These are phyloP conservation scores for Scaptomyza graminum DNA, from an alignment of 1,140 invertebrate species.

Conservation along the genomic window DNA sequence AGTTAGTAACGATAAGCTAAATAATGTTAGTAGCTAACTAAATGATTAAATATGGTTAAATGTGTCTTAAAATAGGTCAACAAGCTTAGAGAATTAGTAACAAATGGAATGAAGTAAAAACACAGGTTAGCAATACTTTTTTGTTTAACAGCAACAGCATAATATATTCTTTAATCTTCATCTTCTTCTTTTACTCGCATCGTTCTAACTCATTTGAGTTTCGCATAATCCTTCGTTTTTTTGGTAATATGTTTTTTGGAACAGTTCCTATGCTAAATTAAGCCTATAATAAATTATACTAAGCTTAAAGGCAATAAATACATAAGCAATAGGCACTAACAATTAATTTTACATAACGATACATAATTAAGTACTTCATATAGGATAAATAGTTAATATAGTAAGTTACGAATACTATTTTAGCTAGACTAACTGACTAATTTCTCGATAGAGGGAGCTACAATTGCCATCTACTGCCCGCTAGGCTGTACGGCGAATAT, in stretches of 20 bases:
- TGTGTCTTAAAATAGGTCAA: conserved; percentile 61
- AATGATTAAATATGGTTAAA: not conserved
- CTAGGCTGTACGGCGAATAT: conserved; percentile 81
- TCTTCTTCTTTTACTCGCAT: conserved; percentile 32
- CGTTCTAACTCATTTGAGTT: conserved; percentile 10
- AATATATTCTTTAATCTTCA: conserved; percentile 61
- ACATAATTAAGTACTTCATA: conserved; percentile 37
- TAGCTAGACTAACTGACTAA: conserved; percentile 34
- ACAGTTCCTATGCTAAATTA: conserved; percentile 56
- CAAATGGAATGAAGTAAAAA: conserved; percentile 61
- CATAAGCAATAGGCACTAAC: conserved; percentile 70
- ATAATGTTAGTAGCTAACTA: not conserved
- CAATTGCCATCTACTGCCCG: conserved; percentile 83
- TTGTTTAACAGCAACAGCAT: conserved; percentile 78
- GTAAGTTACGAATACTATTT: conserved; percentile 41
- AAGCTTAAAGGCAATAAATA: conserved; percentile 77
- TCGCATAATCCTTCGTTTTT: not conserved
- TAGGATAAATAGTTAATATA: conserved; percentile 20
- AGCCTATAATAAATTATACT: conserved; percentile 68
- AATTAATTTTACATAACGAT: conserved; percentile 51
- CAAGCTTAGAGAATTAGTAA: conserved; percentile 69
- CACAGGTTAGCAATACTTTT: conserved; percentile 68
- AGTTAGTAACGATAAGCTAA: not conserved
- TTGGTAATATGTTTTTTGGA: conserved; percentile 53
- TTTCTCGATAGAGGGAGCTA: conserved; percentile 42